These are phyloP conservation scores for Gallinago nigripennis DNA, from an alignment of 2,797 vertebrate species.

Conservation along the genomic window DNA sequence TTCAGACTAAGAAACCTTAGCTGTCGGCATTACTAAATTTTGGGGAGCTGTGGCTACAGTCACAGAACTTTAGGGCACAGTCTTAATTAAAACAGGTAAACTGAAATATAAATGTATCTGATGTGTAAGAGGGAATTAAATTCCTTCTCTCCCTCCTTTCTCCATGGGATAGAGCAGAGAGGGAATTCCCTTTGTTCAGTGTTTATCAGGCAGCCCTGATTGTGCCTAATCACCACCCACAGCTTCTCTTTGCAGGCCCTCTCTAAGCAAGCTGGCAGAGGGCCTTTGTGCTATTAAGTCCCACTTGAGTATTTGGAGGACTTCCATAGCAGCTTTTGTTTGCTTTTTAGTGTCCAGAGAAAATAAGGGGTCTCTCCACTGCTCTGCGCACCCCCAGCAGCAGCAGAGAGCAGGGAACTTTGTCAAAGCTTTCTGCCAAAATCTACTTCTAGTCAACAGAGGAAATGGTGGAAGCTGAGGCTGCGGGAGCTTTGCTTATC, in stretches of 20 bases:
- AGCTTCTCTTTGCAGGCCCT: not conserved
- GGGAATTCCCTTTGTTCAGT: not conserved
- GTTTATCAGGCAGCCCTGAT: not conserved
- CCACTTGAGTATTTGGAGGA: not conserved
- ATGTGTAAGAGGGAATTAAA: not conserved
- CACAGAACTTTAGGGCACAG: not conserved
- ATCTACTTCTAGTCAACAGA: not conserved
- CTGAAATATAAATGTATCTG: not conserved
- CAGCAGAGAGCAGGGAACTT: not conserved
- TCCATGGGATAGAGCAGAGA: not conserved
- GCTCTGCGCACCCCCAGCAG: not conserved
- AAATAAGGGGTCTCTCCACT: not conserved
- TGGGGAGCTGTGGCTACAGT: not conserved
- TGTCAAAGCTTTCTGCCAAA: not conserved
- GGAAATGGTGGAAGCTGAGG: not conserved
- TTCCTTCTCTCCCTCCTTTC: not conserved
- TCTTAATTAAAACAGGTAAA: not conserved
- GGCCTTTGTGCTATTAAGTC: not conserved
- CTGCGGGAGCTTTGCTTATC: not conserved
- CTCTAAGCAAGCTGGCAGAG: not conserved
- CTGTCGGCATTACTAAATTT: not conserved
- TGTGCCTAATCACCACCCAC: not conserved
- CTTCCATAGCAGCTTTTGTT: constrained; percentile 7
- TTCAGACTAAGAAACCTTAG: not conserved
- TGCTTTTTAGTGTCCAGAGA: not conserved